These are phyloP conservation scores for Bombus turneri DNA, from an alignment of 1,140 invertebrate species.

Conservation along the genomic window DNA sequence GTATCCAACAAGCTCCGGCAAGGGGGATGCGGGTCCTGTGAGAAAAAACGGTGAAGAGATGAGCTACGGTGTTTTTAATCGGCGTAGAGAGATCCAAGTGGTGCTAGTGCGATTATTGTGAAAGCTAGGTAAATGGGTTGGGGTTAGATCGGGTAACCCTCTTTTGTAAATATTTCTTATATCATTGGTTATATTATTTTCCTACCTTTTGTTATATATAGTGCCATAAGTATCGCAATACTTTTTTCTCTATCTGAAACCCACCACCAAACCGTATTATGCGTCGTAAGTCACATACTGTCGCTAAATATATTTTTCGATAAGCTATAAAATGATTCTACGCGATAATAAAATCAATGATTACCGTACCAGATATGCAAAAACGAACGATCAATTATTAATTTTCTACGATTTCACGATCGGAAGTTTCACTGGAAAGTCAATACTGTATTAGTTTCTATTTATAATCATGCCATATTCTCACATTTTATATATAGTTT, in stretches of 20 bases:
- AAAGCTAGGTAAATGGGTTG: not conserved
- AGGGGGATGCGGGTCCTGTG: slow-evolving; percentile 83
- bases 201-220: not conserved
- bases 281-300: no score
- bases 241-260: no score
- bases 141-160: not conserved
- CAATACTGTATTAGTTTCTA: not conserved
- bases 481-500: no score
- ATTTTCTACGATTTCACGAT: no score
- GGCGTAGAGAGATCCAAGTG: not conserved
- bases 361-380: no score
- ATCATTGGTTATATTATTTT: not conserved
- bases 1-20: slow-evolving; percentile 79
- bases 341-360: no score
- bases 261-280: no score
- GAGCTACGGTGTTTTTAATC: slow-evolving; percentile 48
- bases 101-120: not conserved
- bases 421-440: no score
- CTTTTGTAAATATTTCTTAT: not conserved
- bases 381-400: no score
- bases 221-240: no score
- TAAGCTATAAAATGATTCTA: no score
- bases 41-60: slow-evolving; percentile 30
- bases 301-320: no score
- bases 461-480: not conserved